Conservation (phyloP, 2,797 vertebrate genomes). For the Paedocypris micromegethes region DNA sequence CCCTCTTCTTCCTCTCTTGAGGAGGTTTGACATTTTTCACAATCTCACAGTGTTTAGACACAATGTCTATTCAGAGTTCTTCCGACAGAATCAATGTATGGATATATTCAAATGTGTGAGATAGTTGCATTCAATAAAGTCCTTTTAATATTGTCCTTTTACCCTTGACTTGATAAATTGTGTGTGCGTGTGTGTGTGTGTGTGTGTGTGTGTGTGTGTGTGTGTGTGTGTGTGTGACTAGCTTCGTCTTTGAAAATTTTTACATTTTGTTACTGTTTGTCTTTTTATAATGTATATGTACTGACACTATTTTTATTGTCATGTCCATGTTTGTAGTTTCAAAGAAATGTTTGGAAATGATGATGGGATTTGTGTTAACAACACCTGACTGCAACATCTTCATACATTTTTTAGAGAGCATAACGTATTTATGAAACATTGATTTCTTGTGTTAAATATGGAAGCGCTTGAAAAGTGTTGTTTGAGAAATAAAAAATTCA, state of each 20-base stretch:
- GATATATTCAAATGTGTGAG: slow-evolving; percentile 18
- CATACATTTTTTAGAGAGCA: background rate
- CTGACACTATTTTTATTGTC: no score
- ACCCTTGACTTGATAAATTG: background rate
- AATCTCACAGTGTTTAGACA: slow-evolving; percentile 31
- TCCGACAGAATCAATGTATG: slow-evolving; percentile 40
- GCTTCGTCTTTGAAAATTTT: no score
- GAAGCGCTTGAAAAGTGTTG: background rate
- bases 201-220: no score
- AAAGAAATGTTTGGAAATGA: no score
- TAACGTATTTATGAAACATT: background rate
- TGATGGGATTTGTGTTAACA: background rate
- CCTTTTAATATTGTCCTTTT: background rate
- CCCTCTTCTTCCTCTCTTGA: slow-evolving; percentile 25
- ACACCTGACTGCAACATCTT: background rate
- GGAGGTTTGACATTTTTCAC: slow-evolving; percentile 44
- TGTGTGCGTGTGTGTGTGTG: no score
- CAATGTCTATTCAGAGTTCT: slow-evolving; percentile 18
- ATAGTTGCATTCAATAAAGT: background rate
- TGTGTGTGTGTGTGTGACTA: no score
- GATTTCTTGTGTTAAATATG: background rate
- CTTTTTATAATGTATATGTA: no score
- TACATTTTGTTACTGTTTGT: no score
- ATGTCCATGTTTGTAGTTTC: no score
- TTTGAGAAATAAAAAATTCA: background rate